A percentile compares a stretch with the other conserved stretches of the same genome.
phyloP scores from a whole-genome alignment of 2,113 vertebrate genomes.

The Centropus bengalensis region DNA sequence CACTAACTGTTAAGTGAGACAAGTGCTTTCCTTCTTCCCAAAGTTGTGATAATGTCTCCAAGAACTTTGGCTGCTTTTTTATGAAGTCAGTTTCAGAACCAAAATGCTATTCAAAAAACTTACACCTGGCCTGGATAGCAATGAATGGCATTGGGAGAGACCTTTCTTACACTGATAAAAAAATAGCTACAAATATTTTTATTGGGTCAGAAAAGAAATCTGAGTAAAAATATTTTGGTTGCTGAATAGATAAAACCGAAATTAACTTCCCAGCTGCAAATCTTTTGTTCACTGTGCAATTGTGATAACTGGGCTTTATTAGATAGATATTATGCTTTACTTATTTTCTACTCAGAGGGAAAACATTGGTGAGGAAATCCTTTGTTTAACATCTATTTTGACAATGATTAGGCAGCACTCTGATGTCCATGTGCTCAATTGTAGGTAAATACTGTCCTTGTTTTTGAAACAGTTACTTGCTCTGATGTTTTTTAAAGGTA shows the following conservation, averaged over 20 bases:
- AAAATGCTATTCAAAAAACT: background rate
- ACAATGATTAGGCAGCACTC: background rate
- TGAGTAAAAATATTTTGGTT: conserved; percentile 1
- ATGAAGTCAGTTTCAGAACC: background rate
- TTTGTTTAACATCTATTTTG: conserved; percentile 31
- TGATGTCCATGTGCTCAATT: background rate
- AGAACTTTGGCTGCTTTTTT: background rate
- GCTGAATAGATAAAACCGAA: background rate
- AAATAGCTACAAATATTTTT: conserved; percentile 8
- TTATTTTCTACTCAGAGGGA: background rate
- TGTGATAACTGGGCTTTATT: background rate
- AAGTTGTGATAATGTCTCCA: background rate
- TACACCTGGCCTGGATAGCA: background rate
- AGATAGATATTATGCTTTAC: background rate
- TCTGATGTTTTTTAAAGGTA: background rate
- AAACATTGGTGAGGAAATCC: conserved; percentile 19
- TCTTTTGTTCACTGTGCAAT: background rate
- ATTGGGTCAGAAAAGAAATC: background rate
- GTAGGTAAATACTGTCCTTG: conserved; percentile 5
- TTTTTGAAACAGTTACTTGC: conserved; percentile 23
- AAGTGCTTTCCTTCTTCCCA: background rate
- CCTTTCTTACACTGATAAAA: background rate
- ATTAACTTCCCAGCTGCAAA: background rate
- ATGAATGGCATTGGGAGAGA: background rate
- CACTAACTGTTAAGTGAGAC: background rate